These are phyloP conservation scores for Hypotaenidia philippensis DNA, from an alignment of 2,797 vertebrate genomes.

Conservation along the genomic window DNA sequence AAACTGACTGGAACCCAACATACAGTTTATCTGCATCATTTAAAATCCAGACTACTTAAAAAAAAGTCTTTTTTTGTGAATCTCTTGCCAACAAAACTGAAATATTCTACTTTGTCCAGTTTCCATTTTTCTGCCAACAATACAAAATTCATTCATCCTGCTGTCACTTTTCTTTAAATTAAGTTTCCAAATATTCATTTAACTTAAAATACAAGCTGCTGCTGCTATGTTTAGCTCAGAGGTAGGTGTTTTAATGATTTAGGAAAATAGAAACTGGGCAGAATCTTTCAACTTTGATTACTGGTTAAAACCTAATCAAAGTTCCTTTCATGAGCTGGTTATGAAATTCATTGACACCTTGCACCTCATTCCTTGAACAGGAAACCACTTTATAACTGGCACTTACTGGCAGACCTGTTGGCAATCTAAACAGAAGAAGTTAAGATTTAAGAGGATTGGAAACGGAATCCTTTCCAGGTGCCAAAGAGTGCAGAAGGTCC, in stretches of 20 bases:
- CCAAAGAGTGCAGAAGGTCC: not conserved
- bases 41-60: not conserved
- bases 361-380: not conserved
- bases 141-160: not conserved
- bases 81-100: not conserved
- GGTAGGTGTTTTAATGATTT: not conserved
- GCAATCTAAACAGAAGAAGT: not conserved
- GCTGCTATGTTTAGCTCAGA: not conserved
- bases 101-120: conserved; percentile 1
- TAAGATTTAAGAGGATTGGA: not conserved
- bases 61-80: not conserved
- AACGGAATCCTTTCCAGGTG: not conserved
- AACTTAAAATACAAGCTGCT: conserved; percentile 14
- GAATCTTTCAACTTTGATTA: conserved; percentile 15
- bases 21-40: not conserved
- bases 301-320: not conserved
- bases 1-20: not conserved
- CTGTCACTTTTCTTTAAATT: not conserved
- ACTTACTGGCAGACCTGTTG: not conserved
- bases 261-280: not conserved
- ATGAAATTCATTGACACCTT: conserved; percentile 3
- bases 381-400: not conserved
- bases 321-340: not conserved
- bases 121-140: not conserved
- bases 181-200: not conserved